These are phyloP conservation scores for Erythrocercus mccallii DNA, from an alignment of 2,113 vertebrate genomes.

Conservation along the genomic window DNA sequence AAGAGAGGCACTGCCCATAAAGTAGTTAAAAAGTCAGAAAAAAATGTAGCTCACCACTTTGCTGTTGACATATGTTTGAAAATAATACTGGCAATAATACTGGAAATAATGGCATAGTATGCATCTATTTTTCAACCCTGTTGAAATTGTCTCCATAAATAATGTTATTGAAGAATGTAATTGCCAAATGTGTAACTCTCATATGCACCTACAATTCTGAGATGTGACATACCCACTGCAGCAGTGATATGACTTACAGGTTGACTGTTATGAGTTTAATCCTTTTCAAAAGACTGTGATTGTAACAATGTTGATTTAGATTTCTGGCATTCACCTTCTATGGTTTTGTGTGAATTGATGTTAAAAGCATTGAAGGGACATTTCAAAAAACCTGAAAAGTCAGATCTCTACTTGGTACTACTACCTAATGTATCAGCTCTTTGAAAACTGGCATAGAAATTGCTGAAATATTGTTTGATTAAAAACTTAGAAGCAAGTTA, in stretches of 20 bases:
- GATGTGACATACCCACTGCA: background rate
- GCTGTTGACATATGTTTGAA: background rate
- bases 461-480: background rate
- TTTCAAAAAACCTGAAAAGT: background rate
- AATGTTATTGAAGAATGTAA: background rate
- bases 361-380: background rate
- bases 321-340: background rate
- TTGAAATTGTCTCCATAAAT: background rate
- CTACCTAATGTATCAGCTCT: background rate
- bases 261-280: background rate
- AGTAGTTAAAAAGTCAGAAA: background rate
- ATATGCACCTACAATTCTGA: background rate
- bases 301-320: background rate
- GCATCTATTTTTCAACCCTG: background rate
- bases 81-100: background rate
- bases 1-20: background rate
- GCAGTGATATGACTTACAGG: background rate
- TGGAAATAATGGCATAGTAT: background rate
- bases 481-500: background rate
- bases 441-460: background rate
- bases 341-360: background rate
- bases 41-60: background rate
- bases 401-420: background rate
- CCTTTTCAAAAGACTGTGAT: background rate
- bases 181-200: background rate